These are phyloP conservation scores for Eueremaeus valkanovi DNA, from an alignment of 2,888 invertebrate species.

Conservation along the genomic window DNA sequence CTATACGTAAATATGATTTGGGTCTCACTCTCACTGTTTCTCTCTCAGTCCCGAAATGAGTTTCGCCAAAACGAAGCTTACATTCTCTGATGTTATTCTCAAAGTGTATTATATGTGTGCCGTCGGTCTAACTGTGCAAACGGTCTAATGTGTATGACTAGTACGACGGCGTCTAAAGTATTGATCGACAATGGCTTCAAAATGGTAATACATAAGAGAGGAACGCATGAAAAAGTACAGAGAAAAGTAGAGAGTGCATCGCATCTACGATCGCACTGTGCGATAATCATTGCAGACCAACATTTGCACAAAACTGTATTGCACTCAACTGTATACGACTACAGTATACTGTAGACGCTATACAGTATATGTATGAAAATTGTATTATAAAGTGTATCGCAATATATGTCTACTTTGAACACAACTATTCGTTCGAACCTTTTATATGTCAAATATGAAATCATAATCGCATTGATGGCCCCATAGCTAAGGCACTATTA, in stretches of 20 bases:
- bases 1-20: slow-evolving; percentile 29
- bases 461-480: slow-evolving; percentile 19
- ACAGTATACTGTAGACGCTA: not conserved
- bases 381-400: not conserved
- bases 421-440: not conserved
- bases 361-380: not conserved
- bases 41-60: too few species aligned
- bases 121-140: too few species aligned
- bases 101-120: not conserved
- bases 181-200: slow-evolving; percentile 32
- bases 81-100: not conserved
- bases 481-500: slow-evolving; percentile 17
- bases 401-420: slow-evolving; percentile 3
- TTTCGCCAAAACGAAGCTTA: slow-evolving; percentile 3
- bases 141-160: not conserved
- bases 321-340: not conserved
- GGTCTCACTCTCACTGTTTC: not conserved
- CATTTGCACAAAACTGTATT: not conserved
- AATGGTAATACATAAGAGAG: slow-evolving; percentile 5
- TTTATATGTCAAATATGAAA: slow-evolving; percentile 23
- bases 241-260: slow-evolving; percentile 24
- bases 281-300: slow-evolving; percentile 23
- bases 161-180: not conserved
- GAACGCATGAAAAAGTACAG: slow-evolving; percentile 20
- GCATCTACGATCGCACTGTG: not conserved